Evolutionary conservation across 2,797 vertebrate genomes (phyloP).

Genomic region (Pseudotriccus pelzelni): DNA sequence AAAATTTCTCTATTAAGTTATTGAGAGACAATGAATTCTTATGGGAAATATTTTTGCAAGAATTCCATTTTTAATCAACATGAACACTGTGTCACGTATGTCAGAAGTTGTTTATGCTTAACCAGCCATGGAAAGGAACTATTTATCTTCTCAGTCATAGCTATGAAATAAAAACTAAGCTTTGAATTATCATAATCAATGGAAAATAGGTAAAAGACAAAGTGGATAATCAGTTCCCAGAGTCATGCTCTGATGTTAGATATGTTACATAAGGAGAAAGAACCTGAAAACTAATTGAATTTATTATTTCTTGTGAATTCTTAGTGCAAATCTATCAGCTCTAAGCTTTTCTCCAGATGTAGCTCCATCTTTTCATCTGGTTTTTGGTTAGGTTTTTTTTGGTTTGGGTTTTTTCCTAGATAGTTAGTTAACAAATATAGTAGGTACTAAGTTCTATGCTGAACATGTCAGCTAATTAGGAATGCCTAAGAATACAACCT

Average conservation of each 20-base stretch:
- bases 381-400: background rate
- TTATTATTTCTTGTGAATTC: background rate
- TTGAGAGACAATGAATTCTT: background rate
- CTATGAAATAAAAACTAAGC: background rate
- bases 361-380: background rate
- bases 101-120: background rate
- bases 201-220: background rate
- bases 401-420: background rate
- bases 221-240: background rate
- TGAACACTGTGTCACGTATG: background rate
- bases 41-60: background rate
- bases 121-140: background rate
- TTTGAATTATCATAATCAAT: background rate
- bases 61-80: background rate
- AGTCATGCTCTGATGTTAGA: background rate
- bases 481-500: background rate
- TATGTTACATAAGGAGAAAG: background rate
- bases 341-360: background rate
- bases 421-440: constrained; percentile 29
- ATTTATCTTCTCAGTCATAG: background rate
- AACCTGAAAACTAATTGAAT: background rate
- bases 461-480: constrained; percentile 28
- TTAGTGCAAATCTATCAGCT: background rate
- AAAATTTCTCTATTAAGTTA: background rate
- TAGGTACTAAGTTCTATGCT: background rate